These are phyloP conservation scores for Mycalesis mineus DNA, from an alignment of 2,888 invertebrate genomes.

Conservation along the genomic window DNA sequence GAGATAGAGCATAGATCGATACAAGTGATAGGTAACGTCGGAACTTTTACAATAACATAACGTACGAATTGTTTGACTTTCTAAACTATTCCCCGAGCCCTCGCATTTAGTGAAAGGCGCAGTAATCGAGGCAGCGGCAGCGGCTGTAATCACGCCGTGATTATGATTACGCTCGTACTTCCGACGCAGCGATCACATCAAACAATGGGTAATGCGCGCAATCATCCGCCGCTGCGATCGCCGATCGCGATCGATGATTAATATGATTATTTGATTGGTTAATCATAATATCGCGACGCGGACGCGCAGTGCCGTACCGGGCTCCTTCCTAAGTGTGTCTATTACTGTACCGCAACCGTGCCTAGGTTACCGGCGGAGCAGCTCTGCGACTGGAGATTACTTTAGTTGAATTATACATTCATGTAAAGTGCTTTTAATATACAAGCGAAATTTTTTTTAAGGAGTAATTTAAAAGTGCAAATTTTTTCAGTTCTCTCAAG, in stretches of 20 bases:
- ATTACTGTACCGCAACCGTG: not conserved
- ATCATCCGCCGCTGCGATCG: slow-evolving; percentile 16
- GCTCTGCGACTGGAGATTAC: no score
- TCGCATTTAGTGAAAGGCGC: slow-evolving; percentile 19
- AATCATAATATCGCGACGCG: slow-evolving; percentile 23
- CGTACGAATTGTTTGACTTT: slow-evolving; percentile 8
- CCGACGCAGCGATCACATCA: slow-evolving; percentile 9
- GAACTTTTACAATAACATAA: not conserved
- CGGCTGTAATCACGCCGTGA: slow-evolving; percentile 13
- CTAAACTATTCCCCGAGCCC: slow-evolving; percentile 8
- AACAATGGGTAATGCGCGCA: slow-evolving; percentile 24
- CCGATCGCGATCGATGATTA: slow-evolving; percentile 22
- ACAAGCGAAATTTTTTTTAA: no score
- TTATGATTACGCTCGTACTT: slow-evolving; percentile 15
- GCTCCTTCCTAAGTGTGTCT: not conserved
- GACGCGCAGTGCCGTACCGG: not conserved
- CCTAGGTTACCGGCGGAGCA: no score
- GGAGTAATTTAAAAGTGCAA: no score
- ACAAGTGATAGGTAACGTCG: not conserved
- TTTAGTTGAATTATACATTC: no score
- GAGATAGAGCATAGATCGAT: no score
- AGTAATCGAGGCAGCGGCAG: slow-evolving; percentile 3
- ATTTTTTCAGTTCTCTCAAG: no score
- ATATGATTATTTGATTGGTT: slow-evolving; percentile 53
- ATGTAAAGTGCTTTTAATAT: no score